Evolutionary conservation across 2,797 vertebrate genomes (phyloP).

Genomic region (Allobates femoralis): DNA sequence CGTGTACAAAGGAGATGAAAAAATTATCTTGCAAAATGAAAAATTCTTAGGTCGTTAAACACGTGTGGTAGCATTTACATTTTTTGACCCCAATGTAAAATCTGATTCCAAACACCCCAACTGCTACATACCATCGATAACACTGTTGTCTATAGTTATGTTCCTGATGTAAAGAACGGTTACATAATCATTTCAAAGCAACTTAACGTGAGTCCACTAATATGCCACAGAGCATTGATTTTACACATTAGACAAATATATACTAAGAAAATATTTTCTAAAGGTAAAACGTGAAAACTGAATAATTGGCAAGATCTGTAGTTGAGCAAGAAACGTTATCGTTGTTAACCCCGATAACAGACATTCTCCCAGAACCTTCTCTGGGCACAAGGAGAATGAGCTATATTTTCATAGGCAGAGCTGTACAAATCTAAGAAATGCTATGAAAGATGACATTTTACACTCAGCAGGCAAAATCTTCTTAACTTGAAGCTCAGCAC

Average conservation of each 20-base stretch:
- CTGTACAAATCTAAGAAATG: conserved; percentile 47
- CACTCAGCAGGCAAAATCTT: conserved; percentile 54
- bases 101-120: no score
- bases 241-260: not conserved
- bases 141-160: no score
- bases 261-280: not conserved
- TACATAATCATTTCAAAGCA: no score
- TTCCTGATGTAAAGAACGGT: no score
- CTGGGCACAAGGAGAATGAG: conserved; percentile 5
- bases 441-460: conserved; percentile 55
- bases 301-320: not conserved
- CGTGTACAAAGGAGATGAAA: no score
- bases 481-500: conserved; percentile 49
- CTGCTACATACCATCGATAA: no score
- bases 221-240: no score
- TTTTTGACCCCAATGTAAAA: no score
- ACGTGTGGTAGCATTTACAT: no score
- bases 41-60: no score
- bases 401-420: conserved; percentile 19
- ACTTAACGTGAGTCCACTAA: no score
- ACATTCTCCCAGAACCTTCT: conserved; percentile 37
- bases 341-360: conserved; percentile 4
- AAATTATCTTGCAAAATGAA: no score
- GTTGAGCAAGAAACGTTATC: not conserved
- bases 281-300: not conserved